Base-by-base conservation (phyloP, 2,888 invertebrate genomes). In the Erpobdella octoculata region DNA sequence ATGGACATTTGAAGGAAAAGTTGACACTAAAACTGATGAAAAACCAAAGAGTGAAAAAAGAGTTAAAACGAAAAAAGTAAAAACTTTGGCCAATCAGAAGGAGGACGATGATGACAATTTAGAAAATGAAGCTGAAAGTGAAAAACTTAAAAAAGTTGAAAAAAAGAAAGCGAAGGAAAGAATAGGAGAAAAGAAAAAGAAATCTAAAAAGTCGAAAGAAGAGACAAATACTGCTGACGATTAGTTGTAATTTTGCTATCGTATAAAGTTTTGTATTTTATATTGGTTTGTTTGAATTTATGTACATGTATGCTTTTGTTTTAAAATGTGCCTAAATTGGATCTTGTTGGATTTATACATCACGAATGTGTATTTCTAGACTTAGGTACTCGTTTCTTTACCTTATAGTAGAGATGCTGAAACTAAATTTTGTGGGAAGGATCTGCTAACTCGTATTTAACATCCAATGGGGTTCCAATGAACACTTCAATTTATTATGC, bases 161-260 rank as follows among this genome's bases (percentile, higher is more conserved):
- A 62, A 62, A 31, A 35, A 62, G n/a, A 35, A 8, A 33, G 62
- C 35, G 1, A 62, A 62, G 33, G n/a, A 28, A 35, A 62, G 35
- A 28, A 35, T 62, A 31, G 35, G n/a, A 33, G 31, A 62, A 62
- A 62, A 31, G 31, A 62, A 62, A 31, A 62, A 59, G 21, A 59
- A 59, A 59, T 59, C 12, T 59, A 59, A 59, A 59, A 59, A 59
- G 12, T 59, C 21, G 59, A 59, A 59, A 25, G 25, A 59, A 59
- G 33, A 35, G 18, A 33, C 9, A 6, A 61, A 62, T 8, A 62
- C 21, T 9, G 21, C 9, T 53, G 53, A 53, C n/a, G 9, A 8
- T 48, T 21, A 48, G 25, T 21, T 6, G 9, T 53, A 6, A 25
- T 53, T 53, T 53, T 9, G 1, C 15, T n/a, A n/a, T n/a, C n/a